These are phyloP conservation scores for Drosophila funebris DNA, from an alignment of 1,140 invertebrate genomes.

Conservation along the genomic window DNA sequence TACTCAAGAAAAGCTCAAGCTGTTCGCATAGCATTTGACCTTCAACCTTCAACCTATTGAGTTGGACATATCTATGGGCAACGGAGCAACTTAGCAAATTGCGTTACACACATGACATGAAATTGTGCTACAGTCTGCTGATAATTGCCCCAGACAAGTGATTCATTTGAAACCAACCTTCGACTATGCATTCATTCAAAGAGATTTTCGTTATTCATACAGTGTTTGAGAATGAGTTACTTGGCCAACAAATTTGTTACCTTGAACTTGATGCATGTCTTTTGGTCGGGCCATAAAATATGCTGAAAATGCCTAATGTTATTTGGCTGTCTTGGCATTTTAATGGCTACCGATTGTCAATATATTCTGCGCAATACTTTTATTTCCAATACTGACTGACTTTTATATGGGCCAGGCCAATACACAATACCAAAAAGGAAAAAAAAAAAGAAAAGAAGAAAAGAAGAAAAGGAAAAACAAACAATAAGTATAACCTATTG, in stretches of 20 bases:
- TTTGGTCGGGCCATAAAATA: slow-evolving; percentile 37
- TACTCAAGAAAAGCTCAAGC: not conserved
- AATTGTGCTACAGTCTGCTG: slow-evolving; percentile 1
- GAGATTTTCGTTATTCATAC: not conserved
- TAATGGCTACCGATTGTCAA: slow-evolving; percentile 44
- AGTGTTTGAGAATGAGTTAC: not conserved
- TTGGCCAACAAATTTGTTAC: slow-evolving; percentile 23
- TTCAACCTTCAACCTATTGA: too few species aligned
- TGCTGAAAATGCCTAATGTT: slow-evolving; percentile 31
- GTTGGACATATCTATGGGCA: slow-evolving; percentile 2
- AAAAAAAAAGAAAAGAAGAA: not conserved
- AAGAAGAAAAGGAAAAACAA: not conserved
- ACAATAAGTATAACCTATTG: slow-evolving; percentile 26
- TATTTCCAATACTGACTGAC: slow-evolving; percentile 31
- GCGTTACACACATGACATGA: slow-evolving; percentile 1
- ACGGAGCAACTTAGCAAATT: not conserved
- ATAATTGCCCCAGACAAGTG: slow-evolving; percentile 22
- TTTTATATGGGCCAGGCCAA: slow-evolving; percentile 27
- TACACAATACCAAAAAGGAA: too few species aligned
- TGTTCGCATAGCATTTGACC: not conserved
- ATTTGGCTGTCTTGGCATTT: slow-evolving; percentile 39
- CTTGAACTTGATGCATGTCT: slow-evolving; percentile 47
- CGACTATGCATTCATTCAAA: not conserved
- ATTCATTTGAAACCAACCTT: slow-evolving; percentile 1
- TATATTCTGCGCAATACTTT: slow-evolving; percentile 41